Conservation (phyloP, 2,113 vertebrate species). For the Menidia beryllina region DNA sequence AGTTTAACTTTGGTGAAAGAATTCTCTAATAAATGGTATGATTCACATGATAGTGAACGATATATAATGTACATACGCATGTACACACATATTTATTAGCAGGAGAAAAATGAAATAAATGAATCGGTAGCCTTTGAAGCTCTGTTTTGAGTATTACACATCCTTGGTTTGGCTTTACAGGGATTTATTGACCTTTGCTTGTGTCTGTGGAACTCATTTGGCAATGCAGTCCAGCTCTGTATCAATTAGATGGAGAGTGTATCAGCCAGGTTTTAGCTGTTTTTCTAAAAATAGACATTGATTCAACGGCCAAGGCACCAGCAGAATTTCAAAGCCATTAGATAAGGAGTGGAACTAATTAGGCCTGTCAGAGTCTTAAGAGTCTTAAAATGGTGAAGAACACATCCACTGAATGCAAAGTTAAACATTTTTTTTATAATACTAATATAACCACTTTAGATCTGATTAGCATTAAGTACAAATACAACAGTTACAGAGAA, state of each 20-base stretch:
- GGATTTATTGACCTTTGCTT: background rate
- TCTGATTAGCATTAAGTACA: no score
- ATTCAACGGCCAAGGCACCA: slow-evolving; percentile 61
- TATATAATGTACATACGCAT: background rate
- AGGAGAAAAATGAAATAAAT: background rate
- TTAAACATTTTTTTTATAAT: no score
- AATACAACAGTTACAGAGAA: no score
- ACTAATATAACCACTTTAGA: no score
- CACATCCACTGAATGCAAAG: slow-evolving; percentile 9
- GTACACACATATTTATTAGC: background rate
- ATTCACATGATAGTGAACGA: background rate
- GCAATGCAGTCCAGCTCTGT: slow-evolving; percentile 34
- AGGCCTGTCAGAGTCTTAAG: slow-evolving; percentile 42
- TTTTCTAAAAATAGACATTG: slow-evolving; percentile 62
- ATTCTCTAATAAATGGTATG: no score
- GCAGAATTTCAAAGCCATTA: slow-evolving; percentile 58
- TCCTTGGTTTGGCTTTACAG: slow-evolving; percentile 13
- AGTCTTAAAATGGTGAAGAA: slow-evolving; percentile 23
- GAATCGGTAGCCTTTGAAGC: background rate
- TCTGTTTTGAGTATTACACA: background rate
- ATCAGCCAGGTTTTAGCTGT: slow-evolving; percentile 31
- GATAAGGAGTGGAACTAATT: slow-evolving; percentile 51
- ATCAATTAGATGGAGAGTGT: slow-evolving; percentile 51
- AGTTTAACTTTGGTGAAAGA: no score
- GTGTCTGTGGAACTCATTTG: slow-evolving; percentile 26